Conservation (phyloP, 2,113 vertebrate genomes). For the Quiscalus mexicanus region DNA sequence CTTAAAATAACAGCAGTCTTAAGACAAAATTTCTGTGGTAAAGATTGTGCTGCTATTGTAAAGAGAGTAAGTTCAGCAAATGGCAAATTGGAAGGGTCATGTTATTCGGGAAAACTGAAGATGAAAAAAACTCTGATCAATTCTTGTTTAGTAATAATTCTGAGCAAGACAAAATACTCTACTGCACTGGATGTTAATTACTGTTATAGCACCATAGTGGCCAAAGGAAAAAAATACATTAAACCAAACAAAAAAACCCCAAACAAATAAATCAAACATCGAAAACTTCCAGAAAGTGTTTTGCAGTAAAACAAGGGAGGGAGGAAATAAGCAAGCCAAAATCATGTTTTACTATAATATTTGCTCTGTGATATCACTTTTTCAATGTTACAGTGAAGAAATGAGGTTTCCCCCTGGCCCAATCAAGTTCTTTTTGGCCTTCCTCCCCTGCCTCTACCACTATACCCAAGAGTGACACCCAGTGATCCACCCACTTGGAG, state of each 20-base stretch:
- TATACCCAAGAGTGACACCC: not conserved
- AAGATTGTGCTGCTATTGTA: not conserved
- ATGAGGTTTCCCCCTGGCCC: not conserved
- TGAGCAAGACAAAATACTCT: not conserved
- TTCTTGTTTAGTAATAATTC: not conserved
- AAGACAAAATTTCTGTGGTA: not conserved
- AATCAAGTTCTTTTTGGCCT: not conserved
- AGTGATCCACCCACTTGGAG: constrained; percentile 22
- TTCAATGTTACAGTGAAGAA: not conserved
- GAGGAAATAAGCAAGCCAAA: not conserved
- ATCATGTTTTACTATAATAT: not conserved
- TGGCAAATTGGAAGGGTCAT: not conserved
- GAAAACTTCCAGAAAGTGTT: not conserved
- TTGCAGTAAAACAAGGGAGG: not conserved
- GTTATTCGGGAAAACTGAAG: not conserved
- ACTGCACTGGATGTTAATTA: not conserved
- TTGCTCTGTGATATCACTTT: not conserved
- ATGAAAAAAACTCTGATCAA: not conserved
- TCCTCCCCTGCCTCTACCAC: not conserved
- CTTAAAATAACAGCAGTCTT: not conserved
- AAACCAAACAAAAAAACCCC: rapidly evolving
- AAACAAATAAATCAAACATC: not conserved
- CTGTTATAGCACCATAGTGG: not conserved
- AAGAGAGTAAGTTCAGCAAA: not conserved
- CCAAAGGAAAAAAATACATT: not conserved